Evolutionary conservation across 2,797 vertebrate genomes (phyloP).

Genomic region (Borostomias antarcticus): DNA sequence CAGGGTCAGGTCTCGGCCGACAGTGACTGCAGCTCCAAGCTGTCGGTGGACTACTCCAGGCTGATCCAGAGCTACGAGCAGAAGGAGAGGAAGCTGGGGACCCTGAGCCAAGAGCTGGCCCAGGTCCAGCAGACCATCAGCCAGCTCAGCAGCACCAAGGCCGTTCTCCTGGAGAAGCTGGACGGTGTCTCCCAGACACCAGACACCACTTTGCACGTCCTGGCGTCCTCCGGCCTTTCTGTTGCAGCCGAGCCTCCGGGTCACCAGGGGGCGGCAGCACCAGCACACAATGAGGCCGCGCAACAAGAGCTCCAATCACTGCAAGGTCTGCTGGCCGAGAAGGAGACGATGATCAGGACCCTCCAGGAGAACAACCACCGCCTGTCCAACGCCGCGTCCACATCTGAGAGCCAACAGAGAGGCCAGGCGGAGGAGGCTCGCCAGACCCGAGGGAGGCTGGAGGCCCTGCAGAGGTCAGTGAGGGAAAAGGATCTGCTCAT

Average conservation of each 20-base stretch:
- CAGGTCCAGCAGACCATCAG: slow-evolving; percentile 93
- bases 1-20: slow-evolving; percentile 88
- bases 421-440: slow-evolving; percentile 76
- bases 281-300: slow-evolving; percentile 40
- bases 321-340: slow-evolving; percentile 79
- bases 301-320: slow-evolving; percentile 77
- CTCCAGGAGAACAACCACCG: slow-evolving; percentile 94
- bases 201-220: slow-evolving; percentile 29
- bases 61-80: slow-evolving; percentile 94
- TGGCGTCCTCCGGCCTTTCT: slow-evolving; percentile 17
- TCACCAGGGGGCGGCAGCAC: slow-evolving; percentile 26
- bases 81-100: slow-evolving; percentile 88
- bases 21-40: slow-evolving; percentile 86
- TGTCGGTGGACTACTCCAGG: slow-evolving; percentile 88
- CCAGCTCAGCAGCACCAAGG: slow-evolving; percentile 89
- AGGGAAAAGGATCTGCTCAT: slow-evolving; percentile 96
- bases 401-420: slow-evolving; percentile 82
- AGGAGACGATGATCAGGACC: slow-evolving; percentile 83
- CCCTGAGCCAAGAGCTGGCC: slow-evolving; percentile 87
- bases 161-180: slow-evolving; percentile 88
- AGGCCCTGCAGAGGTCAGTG: slow-evolving; percentile 85
- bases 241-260: slow-evolving; percentile 30
- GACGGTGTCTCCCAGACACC: slow-evolving; percentile 77
- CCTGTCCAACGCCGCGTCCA: slow-evolving; percentile 83
- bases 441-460: slow-evolving; percentile 81